phyloP scores from a whole-genome alignment of 2,113 vertebrate species.

The Seriola dumerili region DNA sequence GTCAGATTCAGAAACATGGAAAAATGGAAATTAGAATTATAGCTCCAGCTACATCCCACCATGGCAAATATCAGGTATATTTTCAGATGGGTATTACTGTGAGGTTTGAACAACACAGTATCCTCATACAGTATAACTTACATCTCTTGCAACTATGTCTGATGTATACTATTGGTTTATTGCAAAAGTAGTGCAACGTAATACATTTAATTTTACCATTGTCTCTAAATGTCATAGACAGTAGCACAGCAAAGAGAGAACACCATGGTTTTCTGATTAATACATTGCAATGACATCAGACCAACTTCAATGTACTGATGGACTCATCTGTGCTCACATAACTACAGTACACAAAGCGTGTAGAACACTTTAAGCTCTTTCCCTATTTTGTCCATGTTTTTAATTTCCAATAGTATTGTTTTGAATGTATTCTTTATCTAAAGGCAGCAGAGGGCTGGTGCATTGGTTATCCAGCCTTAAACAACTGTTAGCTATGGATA shows the following conservation, averaged over 20 bases:
- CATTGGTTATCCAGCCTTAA: not conserved
- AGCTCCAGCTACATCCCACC: not conserved
- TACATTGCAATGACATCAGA: not conserved
- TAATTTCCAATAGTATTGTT: not conserved
- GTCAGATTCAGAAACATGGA: not conserved
- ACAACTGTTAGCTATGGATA: not conserved
- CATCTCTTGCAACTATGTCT: not conserved
- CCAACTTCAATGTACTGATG: not conserved
- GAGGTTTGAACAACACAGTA: not conserved
- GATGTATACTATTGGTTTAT: not conserved
- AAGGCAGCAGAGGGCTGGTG: not conserved
- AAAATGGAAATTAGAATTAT: not conserved
- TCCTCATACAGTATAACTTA: not conserved
- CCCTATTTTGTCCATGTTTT: not conserved
- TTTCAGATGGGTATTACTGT: not conserved
- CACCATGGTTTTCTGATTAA: not conserved
- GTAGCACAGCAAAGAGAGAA: not conserved
- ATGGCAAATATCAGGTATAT: not conserved
- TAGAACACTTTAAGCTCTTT: not conserved
- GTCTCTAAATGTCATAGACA: not conserved
- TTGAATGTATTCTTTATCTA: not conserved
- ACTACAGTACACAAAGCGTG: too few relatives aligned
- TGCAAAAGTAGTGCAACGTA: not conserved
- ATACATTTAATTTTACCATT: not conserved
- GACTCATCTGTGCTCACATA: not conserved